Evolutionary conservation across 2,113 vertebrate species (phyloP).

Genomic region (Ctenomys sociabilis): DNA sequence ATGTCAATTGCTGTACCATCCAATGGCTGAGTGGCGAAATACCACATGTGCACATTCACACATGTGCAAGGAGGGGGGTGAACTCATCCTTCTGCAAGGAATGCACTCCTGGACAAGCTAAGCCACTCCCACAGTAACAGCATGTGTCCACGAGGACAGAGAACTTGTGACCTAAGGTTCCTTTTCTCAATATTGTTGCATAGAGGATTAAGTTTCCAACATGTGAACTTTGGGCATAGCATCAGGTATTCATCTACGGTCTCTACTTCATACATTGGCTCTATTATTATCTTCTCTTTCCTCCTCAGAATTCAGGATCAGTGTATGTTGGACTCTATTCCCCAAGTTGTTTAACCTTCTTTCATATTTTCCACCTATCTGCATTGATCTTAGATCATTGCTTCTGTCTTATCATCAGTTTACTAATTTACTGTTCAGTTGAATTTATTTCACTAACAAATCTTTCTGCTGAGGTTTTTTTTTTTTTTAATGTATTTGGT

Average conservation of each 20-base stretch:
- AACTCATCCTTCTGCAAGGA: too few relatives aligned
- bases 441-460: slow-evolving; percentile 4
- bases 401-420: slow-evolving; percentile 4
- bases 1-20: neutral
- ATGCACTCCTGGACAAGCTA: neutral
- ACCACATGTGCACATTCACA: neutral
- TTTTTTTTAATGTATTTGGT: too few relatives aligned
- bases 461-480: neutral
- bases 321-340: neutral
- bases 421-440: neutral
- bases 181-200: neutral
- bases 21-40: neutral
- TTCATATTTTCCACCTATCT: neutral
- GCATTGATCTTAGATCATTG: neutral
- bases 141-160: neutral
- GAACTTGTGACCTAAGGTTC: neutral
- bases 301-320: neutral
- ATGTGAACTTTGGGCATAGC: neutral
- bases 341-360: neutral
- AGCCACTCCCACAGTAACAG: neutral
- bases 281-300: neutral
- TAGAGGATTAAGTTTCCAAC: neutral
- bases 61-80: neutral
- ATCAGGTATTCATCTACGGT: neutral
- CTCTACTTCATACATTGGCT: neutral